A percentile compares a stretch with the other conserved stretches of the same genome.
Evolutionary conservation across 35 echinoderm and acorn worm genomes (phyloP).

Genomic region (Chiridota heheva): DNA sequence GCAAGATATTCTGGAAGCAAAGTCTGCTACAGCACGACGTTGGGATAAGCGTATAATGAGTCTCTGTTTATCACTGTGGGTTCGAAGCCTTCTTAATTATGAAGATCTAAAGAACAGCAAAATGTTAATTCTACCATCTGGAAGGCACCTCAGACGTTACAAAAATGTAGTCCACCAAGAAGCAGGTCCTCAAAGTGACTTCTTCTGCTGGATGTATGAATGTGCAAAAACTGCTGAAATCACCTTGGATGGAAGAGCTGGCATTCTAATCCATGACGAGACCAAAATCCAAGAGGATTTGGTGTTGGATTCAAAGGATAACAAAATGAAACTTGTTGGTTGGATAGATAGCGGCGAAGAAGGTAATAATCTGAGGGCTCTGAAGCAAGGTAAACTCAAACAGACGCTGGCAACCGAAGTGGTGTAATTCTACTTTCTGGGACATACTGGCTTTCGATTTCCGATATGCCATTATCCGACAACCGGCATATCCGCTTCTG

Average conservation of each 20-base stretch:
- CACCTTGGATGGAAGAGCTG: neutral
- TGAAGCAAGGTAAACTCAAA: neutral
- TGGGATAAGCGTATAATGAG: slow-evolving; percentile 19
- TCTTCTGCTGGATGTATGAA: slow-evolving; percentile 21
- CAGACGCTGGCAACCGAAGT: slow-evolving; percentile 1
- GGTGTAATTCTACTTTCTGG: slow-evolving; percentile 15
- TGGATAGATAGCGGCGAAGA: slow-evolving; percentile 17
- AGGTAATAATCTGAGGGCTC: neutral
- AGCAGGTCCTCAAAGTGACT: neutral
- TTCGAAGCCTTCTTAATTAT: neutral
- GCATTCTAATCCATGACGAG: slow-evolving; percentile 15
- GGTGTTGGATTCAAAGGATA: neutral
- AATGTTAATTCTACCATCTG: slow-evolving; percentile 12
- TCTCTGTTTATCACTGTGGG: slow-evolving; percentile 6
- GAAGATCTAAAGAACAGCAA: slow-evolving; percentile 5
- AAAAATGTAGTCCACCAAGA: slow-evolving; percentile 14
- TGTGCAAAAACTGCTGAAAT: slow-evolving; percentile 7
- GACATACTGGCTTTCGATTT: slow-evolving; percentile 27
- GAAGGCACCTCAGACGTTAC: neutral
- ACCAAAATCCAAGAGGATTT: slow-evolving; percentile 13
- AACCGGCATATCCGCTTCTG: neutral
- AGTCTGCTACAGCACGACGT: neutral
- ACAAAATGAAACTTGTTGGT: neutral
- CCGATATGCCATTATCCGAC: slow-evolving; percentile 37
- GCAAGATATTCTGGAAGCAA: neutral